phyloP scores from a whole-genome alignment of 2,797 vertebrate genomes.

The Tragelaphus oryx region DNA sequence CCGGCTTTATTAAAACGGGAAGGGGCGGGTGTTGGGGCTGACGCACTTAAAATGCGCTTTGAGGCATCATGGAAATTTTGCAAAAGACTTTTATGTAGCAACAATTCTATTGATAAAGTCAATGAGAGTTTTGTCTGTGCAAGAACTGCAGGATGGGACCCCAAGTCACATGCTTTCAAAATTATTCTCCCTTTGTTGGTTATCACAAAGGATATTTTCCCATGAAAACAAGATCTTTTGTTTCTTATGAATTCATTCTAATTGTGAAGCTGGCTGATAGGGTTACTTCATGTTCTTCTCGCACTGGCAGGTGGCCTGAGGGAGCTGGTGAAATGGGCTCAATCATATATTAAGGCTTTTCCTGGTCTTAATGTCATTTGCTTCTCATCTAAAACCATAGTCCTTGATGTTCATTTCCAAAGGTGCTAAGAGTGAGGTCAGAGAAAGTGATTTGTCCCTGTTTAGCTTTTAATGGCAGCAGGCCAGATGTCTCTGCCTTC shows the following conservation, averaged over 20 bases:
- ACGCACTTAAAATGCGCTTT: constrained; percentile 68
- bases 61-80: constrained; percentile 72
- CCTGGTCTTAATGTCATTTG: constrained; percentile 57
- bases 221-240: constrained; percentile 70
- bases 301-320: constrained; percentile 69
- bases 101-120: constrained; percentile 71
- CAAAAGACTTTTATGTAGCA: constrained; percentile 71
- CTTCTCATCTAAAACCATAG: constrained; percentile 54
- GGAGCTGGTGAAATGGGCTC: constrained; percentile 59
- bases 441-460: constrained; percentile 23
- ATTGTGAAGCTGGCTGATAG: constrained; percentile 70
- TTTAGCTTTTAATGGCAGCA: constrained; percentile 39
- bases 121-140: constrained; percentile 74
- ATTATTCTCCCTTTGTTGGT: constrained; percentile 71
- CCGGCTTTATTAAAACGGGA: constrained; percentile 65
- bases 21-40: constrained; percentile 35
- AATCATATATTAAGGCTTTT: constrained; percentile 60
- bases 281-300: constrained; percentile 62
- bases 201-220: constrained; percentile 74
- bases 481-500: constrained; percentile 17
- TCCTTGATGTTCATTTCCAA: constrained; percentile 54
- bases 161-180: constrained; percentile 73
- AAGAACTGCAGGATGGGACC: constrained; percentile 68
- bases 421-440: constrained; percentile 38
- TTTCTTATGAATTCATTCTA: constrained; percentile 76